Percentiles rank a stretch among this genome's conserved stretches.
Evolutionary conservation across 2,113 vertebrate species (phyloP).

Genomic region (Mesoclemmys tuberculata): DNA sequence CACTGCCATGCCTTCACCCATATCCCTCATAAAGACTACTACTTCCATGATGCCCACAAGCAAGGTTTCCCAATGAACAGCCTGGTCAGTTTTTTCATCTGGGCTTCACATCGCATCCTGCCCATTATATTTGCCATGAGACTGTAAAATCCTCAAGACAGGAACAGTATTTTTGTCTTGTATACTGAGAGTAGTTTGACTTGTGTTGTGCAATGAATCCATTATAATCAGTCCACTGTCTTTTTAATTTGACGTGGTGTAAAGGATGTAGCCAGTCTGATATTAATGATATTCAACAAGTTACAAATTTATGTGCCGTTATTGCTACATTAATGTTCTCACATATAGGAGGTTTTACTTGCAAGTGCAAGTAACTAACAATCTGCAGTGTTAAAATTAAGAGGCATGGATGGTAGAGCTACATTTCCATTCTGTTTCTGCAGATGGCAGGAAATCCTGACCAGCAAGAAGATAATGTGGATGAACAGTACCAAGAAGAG

Average conservation of each 20-base stretch:
- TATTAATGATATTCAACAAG: background rate
- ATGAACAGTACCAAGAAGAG: constrained; percentile 97
- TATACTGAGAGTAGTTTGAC: background rate
- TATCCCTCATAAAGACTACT: background rate
- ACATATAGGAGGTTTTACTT: background rate
- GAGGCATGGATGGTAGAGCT: background rate
- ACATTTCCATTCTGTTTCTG: constrained; percentile 45
- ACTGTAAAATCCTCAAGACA: background rate
- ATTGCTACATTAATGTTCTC: background rate
- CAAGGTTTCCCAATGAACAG: accelerated
- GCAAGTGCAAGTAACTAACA: constrained; percentile 27
- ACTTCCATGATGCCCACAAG: background rate
- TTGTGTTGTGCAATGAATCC: constrained; percentile 23
- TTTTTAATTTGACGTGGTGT: constrained; percentile 26
- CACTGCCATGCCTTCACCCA: background rate
- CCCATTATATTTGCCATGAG: accelerated
- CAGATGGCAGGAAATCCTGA: constrained; percentile 98
- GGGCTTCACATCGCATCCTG: background rate
- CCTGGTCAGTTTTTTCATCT: accelerated
- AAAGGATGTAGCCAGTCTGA: constrained; percentile 16
- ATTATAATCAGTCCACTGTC: background rate
- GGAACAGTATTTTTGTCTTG: background rate
- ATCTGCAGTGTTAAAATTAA: background rate
- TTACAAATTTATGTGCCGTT: background rate
- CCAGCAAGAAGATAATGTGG: constrained; percentile 94